Evolutionary conservation across 2,888 invertebrate species (phyloP), one percentile per base, ranked within the genome.

Genomic region (Coremacera marginata): DNA sequence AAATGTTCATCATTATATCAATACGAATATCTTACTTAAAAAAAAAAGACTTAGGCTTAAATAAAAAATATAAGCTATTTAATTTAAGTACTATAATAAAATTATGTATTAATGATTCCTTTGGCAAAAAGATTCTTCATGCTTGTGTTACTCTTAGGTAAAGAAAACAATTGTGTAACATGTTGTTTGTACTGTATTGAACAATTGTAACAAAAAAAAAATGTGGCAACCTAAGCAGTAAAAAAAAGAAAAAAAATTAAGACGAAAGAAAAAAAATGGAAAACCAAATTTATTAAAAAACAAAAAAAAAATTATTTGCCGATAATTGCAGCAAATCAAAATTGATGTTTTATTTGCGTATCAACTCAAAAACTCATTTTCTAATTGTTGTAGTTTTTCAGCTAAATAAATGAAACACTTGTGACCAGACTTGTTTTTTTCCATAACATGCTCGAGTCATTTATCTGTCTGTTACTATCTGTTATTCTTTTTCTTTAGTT

Each of bases 61-160:
- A 49, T 70, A 44, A 57, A 71, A 55, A 34, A 57, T 57, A 57
- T 71, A 52, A 71, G 71, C 71, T 57, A 37, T 34, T 75, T 68
- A 75, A 44, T 25, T 55, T 44, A 31, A 55, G 49, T n/a, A 51
- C 83, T 81, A 83, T 83, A 81, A 71, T 79, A 25, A 11, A 22
- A 25, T n/a, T 49, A 51, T 68, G 22, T 68, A n/a, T 8, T 68
- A 75, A 76, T 25, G 57, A 80, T 81, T 83, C 82, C 78, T 87
- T 87, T 88, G 86, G 88, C 88, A 88, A 88, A 88, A 88, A 88
- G 88, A 88, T 87, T 88, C 87, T 88, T 84, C 81, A 82, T 71
- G 57, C 75, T 76, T 75, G 68, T 68, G 75, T 68, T 37, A 55
- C 19, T 25, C 44, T 68, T 37, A 19, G 19, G 31, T 11, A 55